Base-by-base conservation (phyloP, 2,797 vertebrate species). In the Typhlichthys subterraneus region DNA sequence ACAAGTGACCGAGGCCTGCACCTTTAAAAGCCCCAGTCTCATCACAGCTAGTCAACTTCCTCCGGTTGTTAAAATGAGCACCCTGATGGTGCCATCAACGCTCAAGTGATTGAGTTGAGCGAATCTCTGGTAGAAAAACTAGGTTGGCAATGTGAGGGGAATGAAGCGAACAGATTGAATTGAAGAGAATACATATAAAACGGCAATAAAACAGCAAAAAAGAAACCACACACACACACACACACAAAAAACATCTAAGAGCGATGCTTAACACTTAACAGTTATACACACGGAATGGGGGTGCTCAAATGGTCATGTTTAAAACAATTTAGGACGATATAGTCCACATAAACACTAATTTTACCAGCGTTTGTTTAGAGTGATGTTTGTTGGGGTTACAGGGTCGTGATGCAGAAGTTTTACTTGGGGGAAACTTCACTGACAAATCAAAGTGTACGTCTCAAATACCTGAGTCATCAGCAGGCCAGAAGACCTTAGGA, bases 31-130 rank as follows among this genome's bases (percentile, higher is more conserved):
- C 75, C 51, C 53, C 75, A 67, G 23, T 66, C 73, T 84, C 70
- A 76, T 63, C 65, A 59, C 79, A 71, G 82, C 75, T 61, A 76
- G 76, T 72, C 78, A 49, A 60, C 73, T 78, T 69, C 59, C 67
- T 55, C 64, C 58, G 45, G 76, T 80, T 88, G 76, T 88, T 88
- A 82, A 91, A 90, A 85, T 83, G 86, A 88, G 79, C 76, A 71
- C 70, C 75, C 76, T 73, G 81, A 87, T 88, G 87, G 88, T 87
- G 78, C 81, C 84, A 88, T 86, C 85, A 81, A 69, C 57, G 76
- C 60, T 76, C 67, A 76, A 86, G 84, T 84, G 86, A 88, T 87
- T 87, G 88, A 82, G 69, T 72, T 77, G 83, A 85, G 84, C 77
- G 81, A 81, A 82, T 79, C 73, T 77, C 82, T 88, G 83, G 85